These are phyloP conservation scores for Euzophera pinguis DNA, from an alignment of 2,888 invertebrate genomes.

Conservation along the genomic window DNA sequence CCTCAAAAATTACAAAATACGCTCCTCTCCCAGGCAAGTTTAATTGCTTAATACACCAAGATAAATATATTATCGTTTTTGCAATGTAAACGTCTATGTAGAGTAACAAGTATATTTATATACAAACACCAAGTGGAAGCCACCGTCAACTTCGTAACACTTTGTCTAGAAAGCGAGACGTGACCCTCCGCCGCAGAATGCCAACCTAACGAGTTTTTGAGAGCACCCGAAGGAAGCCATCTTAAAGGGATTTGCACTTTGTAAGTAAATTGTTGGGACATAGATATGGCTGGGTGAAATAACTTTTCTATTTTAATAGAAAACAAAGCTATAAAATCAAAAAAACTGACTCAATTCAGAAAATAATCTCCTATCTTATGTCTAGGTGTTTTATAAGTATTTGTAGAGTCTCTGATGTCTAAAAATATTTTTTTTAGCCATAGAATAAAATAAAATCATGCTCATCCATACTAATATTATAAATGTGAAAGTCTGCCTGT, in stretches of 20 bases:
- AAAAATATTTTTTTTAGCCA: too few relatives aligned
- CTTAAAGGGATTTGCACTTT: constrained; percentile 76
- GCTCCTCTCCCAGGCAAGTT: too few relatives aligned
- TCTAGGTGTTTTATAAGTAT: too few relatives aligned
- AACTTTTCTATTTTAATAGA: neutral
- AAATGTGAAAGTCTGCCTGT: too few relatives aligned
- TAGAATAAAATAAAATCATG: too few relatives aligned
- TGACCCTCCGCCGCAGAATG: constrained; percentile 71
- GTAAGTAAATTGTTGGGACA: constrained; percentile 59
- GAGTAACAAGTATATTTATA: neutral
- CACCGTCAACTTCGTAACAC: constrained; percentile 16
- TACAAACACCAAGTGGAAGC: neutral
- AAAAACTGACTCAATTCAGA: too few relatives aligned
- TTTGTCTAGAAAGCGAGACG: constrained; percentile 42
- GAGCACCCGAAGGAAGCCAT: constrained; percentile 59
- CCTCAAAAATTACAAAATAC: too few relatives aligned
- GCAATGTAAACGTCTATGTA: neutral
- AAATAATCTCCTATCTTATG: too few relatives aligned
- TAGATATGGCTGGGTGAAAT: constrained; percentile 33
- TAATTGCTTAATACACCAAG: too few relatives aligned
- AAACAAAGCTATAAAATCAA: neutral
- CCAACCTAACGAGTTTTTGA: constrained; percentile 77
- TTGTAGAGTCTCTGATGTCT: too few relatives aligned
- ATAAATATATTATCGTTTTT: too few relatives aligned
- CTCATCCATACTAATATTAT: too few relatives aligned